Conservation (phyloP, 2,797 vertebrate genomes). For the Lateolabrax maculatus region DNA sequence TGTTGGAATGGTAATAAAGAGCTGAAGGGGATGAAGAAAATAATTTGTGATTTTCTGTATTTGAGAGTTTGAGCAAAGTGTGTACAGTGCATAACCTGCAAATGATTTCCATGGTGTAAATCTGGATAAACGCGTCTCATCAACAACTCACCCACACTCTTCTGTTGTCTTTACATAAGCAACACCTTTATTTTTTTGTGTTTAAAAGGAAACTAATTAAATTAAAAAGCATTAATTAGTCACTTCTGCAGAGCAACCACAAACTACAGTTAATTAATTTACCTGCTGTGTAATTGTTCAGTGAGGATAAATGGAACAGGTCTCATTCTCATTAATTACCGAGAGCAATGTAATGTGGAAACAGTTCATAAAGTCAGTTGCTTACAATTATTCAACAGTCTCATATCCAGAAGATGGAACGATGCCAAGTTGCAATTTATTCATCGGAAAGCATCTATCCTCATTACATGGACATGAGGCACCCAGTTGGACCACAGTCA, state of each 20-base stretch:
- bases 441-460: constrained; percentile 16
- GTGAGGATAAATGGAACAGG: constrained; percentile 54
- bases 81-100: not conserved
- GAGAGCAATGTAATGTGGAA: constrained; percentile 37
- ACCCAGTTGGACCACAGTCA: constrained; percentile 8
- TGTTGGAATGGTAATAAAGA: constrained; percentile 47
- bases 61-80: constrained; percentile 15
- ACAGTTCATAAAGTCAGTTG: constrained; percentile 39
- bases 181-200: constrained; percentile 44
- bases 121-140: constrained; percentile 18
- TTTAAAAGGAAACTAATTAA: constrained; percentile 65
- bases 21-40: constrained; percentile 20
- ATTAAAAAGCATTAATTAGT: constrained; percentile 63
- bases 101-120: constrained; percentile 26
- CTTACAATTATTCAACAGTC: constrained; percentile 31
- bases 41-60: constrained; percentile 19
- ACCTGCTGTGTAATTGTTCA: constrained; percentile 71
- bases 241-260: constrained; percentile 49
- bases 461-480: constrained; percentile 20
- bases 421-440: constrained; percentile 10
- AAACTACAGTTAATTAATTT: constrained; percentile 67
- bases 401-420: constrained; percentile 19
- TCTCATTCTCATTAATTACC: constrained; percentile 47
- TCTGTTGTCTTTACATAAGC: constrained; percentile 20
- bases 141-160: constrained; percentile 5